Evolutionary conservation across 2,113 vertebrate species (phyloP), one percentile per base, ranked within the genome.

Genomic region (Menidia beryllina): DNA sequence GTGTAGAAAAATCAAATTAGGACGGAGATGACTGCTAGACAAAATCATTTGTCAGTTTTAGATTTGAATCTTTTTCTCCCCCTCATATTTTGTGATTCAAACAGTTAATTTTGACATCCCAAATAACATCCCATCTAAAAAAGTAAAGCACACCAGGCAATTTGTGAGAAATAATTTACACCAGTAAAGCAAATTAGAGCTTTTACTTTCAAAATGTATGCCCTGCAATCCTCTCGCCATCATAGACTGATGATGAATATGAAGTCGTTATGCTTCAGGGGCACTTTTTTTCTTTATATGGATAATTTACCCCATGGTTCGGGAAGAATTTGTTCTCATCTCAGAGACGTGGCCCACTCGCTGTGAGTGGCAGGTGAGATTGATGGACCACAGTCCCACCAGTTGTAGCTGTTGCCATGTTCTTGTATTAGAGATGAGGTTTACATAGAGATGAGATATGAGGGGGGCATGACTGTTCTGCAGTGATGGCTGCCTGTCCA

Each of bases 401-500:
- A 59, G 55, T 25, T 57, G 47, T 23, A 19, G 63, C 45, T 7
- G 3, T 0, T 34, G 36, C 65, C 48, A 60, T 30, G 55, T 14
- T 39, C 69, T 64, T 53, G 41, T 62, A 49, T 81, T 71, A 72
- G 45, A 21, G 73, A 65, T 30, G 73, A 54, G 45, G 21, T 52
- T 74, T 63, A 19, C 67, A 36, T 26, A 11, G 52, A 56, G 61
- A 53, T 51, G 76, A 79, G 78, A 72, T 79, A 77, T 79, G 84
- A 70, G 49, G 63, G n/a, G 49, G 56, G 73, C 75, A 48, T 73
- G 69, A 64, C 80, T 78, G 61, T 53, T 74, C 76, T 51, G 69
- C 69, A 1, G 66, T 49, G 72, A 81, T 38, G 86, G 67, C 74
- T 65, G 69, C 69, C 53, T 75, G 73, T 84, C 85, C 72, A n/a